phyloP scores from a whole-genome alignment of 2,113 vertebrate species.

The Calyptomena viridis region DNA sequence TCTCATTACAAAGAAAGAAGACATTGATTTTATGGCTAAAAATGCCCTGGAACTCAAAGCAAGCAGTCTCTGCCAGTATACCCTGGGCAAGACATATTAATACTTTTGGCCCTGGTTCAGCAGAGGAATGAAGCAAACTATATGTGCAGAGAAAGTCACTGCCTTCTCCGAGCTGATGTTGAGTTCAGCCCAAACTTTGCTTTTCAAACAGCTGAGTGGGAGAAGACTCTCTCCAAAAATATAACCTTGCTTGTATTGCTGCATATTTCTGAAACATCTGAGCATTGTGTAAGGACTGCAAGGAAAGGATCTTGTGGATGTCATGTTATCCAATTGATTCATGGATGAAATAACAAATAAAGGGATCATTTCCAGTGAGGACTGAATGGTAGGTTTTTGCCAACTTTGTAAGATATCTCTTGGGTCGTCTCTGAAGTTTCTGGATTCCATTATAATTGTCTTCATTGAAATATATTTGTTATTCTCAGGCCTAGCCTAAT shows the following conservation, averaged over 20 bases:
- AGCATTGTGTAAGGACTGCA: not conserved
- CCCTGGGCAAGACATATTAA: not conserved
- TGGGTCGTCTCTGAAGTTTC: not conserved
- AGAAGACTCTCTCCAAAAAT: not conserved
- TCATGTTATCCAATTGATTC: not conserved
- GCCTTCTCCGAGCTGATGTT: not conserved
- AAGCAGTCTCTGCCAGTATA: not conserved
- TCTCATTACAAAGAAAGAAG: not conserved
- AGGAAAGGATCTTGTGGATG: not conserved
- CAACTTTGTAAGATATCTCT: not conserved
- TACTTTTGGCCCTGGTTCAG: not conserved
- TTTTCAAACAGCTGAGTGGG: not conserved
- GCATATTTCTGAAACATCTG: not conserved
- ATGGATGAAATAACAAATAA: not conserved
- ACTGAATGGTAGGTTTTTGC: not conserved
- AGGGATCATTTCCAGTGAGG: not conserved
- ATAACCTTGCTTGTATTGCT: not conserved
- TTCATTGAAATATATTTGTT: not conserved
- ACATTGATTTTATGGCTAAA: not conserved
- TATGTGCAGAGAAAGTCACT: not conserved
- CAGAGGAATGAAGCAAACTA: not conserved
- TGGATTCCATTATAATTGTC: not conserved
- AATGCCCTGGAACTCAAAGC: not conserved
- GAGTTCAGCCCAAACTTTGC: not conserved
- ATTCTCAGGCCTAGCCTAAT: slow-evolving; percentile 10